Base-by-base conservation (phyloP, 2,797 vertebrate genomes). In the Sphenodon punctatus region DNA sequence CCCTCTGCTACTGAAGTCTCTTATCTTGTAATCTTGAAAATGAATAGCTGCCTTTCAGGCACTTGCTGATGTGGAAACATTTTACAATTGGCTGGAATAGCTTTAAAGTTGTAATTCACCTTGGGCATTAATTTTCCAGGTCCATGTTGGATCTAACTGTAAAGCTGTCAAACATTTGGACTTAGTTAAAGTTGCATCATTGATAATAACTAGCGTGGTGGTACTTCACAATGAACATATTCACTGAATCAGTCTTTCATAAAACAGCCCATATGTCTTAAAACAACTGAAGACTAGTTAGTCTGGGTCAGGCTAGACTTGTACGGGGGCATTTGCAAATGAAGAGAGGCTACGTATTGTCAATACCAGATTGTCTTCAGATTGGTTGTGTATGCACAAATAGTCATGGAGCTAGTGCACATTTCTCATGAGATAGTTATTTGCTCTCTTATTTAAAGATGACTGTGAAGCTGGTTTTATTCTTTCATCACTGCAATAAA, bases 41-140 rank as follows among this genome's bases (percentile, higher is more conserved):
- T n/a, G n/a, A n/a, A n/a, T n/a, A n/a, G 25, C 63, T 87, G 86
- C 78, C 86, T 85, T 76, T 83, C 53, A 79, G 84, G 63, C 74
- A 80, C 68, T 70, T 81, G 34, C 36, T 71, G 56, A 80, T 74
- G 87, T 67, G 41, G 77, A 85, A 92, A 80, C 41, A 86, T 71
- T 91, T 91, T 75, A 84, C 78, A 85, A 87, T 87, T 77, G 84
- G n/a, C 38, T 86, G 75, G 80, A 91, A 86, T 77, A 78, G 89
- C 51, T 87, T 86, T 88, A 81, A 81, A 89, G 75, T 86, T 77
- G 79, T 63, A 84, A 51, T 51, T 76, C 81, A 75, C 78, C 86
- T 77, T 1, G 0, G 43, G 80, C 89, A 81, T 87, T 85, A 86
- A 80, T 89, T 89, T 81, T 39, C 78, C 71, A 83, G 45, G 48